These are phyloP conservation scores for Oryzias celebensis DNA, from an alignment of 2,113 vertebrate species.

Conservation along the genomic window DNA sequence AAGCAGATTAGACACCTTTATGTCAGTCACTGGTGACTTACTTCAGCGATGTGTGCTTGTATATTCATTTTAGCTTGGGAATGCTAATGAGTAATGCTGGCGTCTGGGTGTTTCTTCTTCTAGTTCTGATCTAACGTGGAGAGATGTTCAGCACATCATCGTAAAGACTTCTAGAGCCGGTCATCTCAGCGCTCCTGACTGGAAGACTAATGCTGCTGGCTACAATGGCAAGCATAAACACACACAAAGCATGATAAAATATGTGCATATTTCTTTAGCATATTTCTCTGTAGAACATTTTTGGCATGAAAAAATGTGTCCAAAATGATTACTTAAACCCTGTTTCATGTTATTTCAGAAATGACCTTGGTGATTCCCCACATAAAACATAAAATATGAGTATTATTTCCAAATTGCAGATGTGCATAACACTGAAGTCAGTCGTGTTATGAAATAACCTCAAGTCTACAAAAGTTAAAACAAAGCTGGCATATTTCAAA, in stretches of 20 bases:
- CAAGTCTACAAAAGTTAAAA: too few relatives aligned
- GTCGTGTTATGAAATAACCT: too few relatives aligned
- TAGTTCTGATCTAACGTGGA: slow-evolving; percentile 93
- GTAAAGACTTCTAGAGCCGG: slow-evolving; percentile 96
- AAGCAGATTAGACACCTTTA: background rate
- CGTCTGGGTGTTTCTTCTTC: slow-evolving; percentile 38
- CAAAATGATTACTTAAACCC: too few relatives aligned
- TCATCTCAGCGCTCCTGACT: slow-evolving; percentile 96
- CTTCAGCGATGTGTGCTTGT: background rate
- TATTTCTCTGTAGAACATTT: too few relatives aligned
- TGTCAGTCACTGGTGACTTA: background rate
- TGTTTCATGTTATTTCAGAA: too few relatives aligned
- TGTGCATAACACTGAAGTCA: too few relatives aligned
- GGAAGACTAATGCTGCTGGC: slow-evolving; percentile 98
- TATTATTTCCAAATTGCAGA: too few relatives aligned
- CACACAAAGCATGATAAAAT: background rate
- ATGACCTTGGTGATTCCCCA: too few relatives aligned
- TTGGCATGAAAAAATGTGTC: too few relatives aligned
- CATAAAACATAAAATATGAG: too few relatives aligned
- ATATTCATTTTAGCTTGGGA: background rate
- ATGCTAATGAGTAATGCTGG: background rate
- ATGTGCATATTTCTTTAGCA: too few relatives aligned
- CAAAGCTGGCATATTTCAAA: too few relatives aligned
- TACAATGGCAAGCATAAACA: slow-evolving; percentile 86
- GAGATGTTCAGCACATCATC: slow-evolving; percentile 98